Evolutionary conservation across 2,888 invertebrate species (phyloP).

Genomic region (Drosophila sordidula): DNA sequence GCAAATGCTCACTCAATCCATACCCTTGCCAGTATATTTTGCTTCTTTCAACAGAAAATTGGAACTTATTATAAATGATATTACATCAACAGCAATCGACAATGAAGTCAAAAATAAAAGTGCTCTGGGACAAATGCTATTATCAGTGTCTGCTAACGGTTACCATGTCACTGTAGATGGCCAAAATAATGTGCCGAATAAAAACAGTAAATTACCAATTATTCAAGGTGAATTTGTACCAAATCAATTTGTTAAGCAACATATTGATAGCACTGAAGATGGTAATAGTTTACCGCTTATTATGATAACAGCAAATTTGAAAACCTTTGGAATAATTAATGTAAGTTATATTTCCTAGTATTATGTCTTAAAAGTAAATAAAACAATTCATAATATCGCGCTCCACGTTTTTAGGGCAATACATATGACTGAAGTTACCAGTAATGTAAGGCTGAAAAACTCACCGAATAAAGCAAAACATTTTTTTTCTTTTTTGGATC

Average conservation of each 20-base stretch:
- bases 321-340: constrained; percentile 94
- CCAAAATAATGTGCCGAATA: constrained; percentile 89
- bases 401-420: too few species aligned
- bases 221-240: constrained; percentile 92
- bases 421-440: too few species aligned
- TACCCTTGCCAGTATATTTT: constrained; percentile 95
- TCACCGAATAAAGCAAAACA: too few species aligned
- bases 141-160: constrained; percentile 96
- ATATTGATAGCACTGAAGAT: constrained; percentile 86
- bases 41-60: constrained; percentile 91
- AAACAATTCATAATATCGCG: too few species aligned
- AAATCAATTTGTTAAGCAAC: constrained; percentile 74
- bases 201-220: constrained; percentile 94
- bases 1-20: constrained; percentile 92
- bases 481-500: too few species aligned
- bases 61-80: constrained; percentile 90
- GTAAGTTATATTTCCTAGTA: constrained; percentile 87
- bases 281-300: constrained; percentile 91
- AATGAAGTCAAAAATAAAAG: constrained; percentile 86
- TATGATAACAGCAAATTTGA: constrained; percentile 96
- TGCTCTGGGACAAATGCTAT: constrained; percentile 93
- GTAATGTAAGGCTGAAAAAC: too few species aligned
- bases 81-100: constrained; percentile 86
- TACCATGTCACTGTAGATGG: constrained; percentile 95
- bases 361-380: neutral